Conservation (phyloP, 2,888 invertebrate species). For the Brenthis ino region DNA sequence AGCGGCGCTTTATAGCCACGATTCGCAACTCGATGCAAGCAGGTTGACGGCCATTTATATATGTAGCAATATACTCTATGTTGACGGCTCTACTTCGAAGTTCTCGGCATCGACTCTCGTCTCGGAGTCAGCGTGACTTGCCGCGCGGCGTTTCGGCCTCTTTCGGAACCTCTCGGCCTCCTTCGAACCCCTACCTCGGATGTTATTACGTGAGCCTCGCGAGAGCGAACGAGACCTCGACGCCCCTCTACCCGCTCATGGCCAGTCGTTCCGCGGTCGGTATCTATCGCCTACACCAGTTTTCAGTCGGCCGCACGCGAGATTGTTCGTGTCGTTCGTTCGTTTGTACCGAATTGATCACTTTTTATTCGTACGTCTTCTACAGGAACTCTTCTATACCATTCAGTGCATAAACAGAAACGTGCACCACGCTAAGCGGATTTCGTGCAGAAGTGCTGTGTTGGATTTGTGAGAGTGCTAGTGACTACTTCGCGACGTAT, state of each 20-base stretch:
- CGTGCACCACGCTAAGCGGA: slow-evolving; percentile 46
- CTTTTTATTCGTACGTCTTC: slow-evolving; percentile 68
- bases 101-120: too few species aligned
- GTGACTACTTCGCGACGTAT: slow-evolving; percentile 67
- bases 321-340: slow-evolving; percentile 50
- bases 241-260: slow-evolving; percentile 58
- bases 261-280: slow-evolving; percentile 48
- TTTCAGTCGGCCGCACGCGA: slow-evolving; percentile 58
- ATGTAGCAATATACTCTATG: too few species aligned
- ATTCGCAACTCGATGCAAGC: too few species aligned
- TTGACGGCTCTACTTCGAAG: too few species aligned
- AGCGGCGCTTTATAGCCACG: too few species aligned
- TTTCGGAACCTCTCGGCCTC: slow-evolving; percentile 60
- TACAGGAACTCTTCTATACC: slow-evolving; percentile 54
- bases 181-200: slow-evolving; percentile 60
- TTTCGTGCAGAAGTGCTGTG: slow-evolving; percentile 59
- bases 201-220: slow-evolving; percentile 58
- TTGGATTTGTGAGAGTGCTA: slow-evolving; percentile 68
- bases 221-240: slow-evolving; percentile 51
- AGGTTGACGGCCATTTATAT: too few species aligned
- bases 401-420: slow-evolving; percentile 51
- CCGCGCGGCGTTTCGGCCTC: slow-evolving; percentile 50
- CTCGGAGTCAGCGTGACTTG: slow-evolving; percentile 58
- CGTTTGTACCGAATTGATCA: slow-evolving; percentile 50
- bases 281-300: slow-evolving; percentile 51